phyloP scores from a whole-genome alignment of 2,797 vertebrate species.

The Siniperca undulata region DNA sequence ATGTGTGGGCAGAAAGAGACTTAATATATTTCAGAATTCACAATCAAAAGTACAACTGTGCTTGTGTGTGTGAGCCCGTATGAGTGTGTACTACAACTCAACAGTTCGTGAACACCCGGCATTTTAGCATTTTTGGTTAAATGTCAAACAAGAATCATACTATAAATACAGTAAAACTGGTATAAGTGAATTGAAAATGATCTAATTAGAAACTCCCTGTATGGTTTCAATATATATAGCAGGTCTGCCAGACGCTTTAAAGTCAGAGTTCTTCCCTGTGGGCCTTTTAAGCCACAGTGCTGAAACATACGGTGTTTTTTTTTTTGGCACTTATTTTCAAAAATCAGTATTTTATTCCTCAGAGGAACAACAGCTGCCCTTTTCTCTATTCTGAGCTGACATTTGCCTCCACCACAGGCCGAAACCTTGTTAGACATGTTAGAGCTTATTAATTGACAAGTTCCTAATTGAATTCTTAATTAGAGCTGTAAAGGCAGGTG shows the following conservation, averaged over 20 bases:
- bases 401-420: conserved; percentile 23
- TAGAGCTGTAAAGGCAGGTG: conserved; percentile 31
- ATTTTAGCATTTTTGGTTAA: not conserved
- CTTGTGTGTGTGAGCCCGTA: not conserved
- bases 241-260: conserved; percentile 9
- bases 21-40: conserved; percentile 28
- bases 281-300: not conserved
- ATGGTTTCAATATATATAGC: conserved; percentile 8
- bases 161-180: not conserved
- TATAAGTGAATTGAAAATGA: not conserved
- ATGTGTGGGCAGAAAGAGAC: conserved; percentile 17
- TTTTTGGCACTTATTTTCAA: not conserved
- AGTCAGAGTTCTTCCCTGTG: not conserved
- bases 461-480: conserved; percentile 42
- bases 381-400: conserved; percentile 32
- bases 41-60: conserved; percentile 17
- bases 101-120: not conserved
- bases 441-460: conserved; percentile 37
- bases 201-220: conserved; percentile 14
- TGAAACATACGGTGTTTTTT: not conserved
- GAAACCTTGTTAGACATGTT: conserved; percentile 23
- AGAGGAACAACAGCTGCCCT: conserved; percentile 14
- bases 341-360: conserved; percentile 21
- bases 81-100: not conserved
- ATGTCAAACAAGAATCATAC: not conserved